Evolutionary conservation across 2,888 invertebrate genomes (phyloP).

Genomic region (Oligia latruncula): DNA sequence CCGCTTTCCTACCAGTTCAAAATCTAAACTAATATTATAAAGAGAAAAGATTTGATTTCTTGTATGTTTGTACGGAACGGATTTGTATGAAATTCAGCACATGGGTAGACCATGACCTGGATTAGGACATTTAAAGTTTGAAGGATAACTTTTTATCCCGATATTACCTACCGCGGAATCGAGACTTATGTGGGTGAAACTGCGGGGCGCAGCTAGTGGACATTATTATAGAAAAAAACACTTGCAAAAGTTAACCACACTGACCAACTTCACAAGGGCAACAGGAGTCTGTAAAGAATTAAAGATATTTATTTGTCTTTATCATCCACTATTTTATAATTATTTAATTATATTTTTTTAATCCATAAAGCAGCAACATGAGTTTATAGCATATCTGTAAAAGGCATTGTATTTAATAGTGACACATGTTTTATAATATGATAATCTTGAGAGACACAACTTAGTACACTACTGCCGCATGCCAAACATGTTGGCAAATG

Average conservation of each 20-base stretch:
- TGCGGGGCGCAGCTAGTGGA: not conserved
- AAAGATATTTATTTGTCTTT: not conserved
- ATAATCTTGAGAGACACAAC: conserved; percentile 10
- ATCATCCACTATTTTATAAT: conserved; percentile 8
- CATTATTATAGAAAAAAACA: not conserved
- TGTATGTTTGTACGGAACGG: not conserved
- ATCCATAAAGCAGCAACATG: conserved; percentile 26
- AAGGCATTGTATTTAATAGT: conserved; percentile 43
- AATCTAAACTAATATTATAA: no score
- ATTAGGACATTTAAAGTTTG: no score
- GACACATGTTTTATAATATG: conserved; percentile 21
- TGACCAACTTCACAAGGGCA: not conserved
- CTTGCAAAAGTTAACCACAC: not conserved
- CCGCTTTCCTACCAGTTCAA: not conserved
- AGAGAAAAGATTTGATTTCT: not conserved
- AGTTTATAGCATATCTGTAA: conserved; percentile 33
- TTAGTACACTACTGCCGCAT: conserved; percentile 54
- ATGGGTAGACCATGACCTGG: no score
- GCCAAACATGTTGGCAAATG: conserved; percentile 20
- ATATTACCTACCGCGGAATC: no score
- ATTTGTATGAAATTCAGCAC: no score
- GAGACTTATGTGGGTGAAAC: no score
- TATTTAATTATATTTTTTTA: conserved; percentile 23
- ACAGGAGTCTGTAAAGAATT: not conserved
- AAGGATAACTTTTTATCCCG: no score